Evolutionary conservation across 92 coral and sea anemone species (phyloP), one percentile per base, ranked within the genome.

Genomic region (Diadumene lineata): DNA sequence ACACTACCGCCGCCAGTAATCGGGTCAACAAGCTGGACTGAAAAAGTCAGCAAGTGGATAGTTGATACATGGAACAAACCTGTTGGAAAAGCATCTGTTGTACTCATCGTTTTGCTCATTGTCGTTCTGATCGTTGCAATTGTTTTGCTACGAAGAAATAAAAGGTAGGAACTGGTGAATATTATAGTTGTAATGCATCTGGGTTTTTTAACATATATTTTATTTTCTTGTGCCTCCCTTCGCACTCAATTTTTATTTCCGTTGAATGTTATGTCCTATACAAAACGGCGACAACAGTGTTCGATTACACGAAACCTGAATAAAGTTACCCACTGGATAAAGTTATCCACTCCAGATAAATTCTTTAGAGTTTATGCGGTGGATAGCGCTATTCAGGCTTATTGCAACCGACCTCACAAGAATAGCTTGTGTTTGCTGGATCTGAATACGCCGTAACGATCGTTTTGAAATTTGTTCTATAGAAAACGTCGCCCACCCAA

Each of bases 31-130:
- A 69, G 75, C 22, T 78, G 82, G 82, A 32, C 33, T 22, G 60
- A 33, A 23, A 34, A 50, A 7, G 67, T 75, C 7, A 64, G 51
- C 24, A 34, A 9, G 11, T 78, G 82, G 82, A 24, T 78, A 16
- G 1, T 68, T 43, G 46, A 68, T 2, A 78, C 82, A 18, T 53
- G 72, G 66, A 67, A 68, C 34, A 34, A 33, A 55, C 72, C 82
- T 50, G 69, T 2, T 34, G 82, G 82, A 21, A 78, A 68, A 68
- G 51, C 33, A 13, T 50, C 55, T 2, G 31, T 68, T 23, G 82
- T 69, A 16, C 56, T 64, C 34, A 53, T 78, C 46, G 1, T 68
- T 2, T 33, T 78, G 44, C 34, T 68, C 0, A 8, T 67, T 56
- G 33, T 78, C 29, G 75, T 66, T 34, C 26, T 78, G 26, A 43